Percentiles rank a stretch among this genome's conserved stretches.
These are phyloP conservation scores for Epinotia nisella DNA, from an alignment of 2,888 invertebrate genomes.

Conservation along the genomic window DNA sequence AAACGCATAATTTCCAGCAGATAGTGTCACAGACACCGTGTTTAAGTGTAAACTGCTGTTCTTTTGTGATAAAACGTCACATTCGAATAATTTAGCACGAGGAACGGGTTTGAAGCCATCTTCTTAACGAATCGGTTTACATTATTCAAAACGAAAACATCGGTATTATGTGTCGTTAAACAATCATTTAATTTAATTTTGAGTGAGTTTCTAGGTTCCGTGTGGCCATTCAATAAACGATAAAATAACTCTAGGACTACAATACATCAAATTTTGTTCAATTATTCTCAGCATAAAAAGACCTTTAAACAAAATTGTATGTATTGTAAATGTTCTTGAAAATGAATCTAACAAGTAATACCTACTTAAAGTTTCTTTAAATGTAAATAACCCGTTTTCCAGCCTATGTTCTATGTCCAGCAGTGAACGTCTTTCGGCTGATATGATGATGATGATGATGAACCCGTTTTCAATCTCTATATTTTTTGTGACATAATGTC, in stretches of 20 bases:
- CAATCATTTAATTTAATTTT: constrained; percentile 17
- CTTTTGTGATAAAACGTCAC: constrained; percentile 78
- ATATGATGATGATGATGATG: too few species aligned
- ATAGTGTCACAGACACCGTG: constrained; percentile 75
- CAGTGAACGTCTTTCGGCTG: too few species aligned
- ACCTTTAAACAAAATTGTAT: too few species aligned
- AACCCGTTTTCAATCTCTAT: background rate
- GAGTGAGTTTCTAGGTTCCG: constrained; percentile 14
- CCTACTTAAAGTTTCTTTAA: background rate
- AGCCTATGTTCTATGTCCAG: too few species aligned
- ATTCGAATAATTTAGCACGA: constrained; percentile 79
- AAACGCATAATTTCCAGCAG: constrained; percentile 72
- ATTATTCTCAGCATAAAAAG: too few species aligned
- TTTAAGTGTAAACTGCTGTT: constrained; percentile 84
- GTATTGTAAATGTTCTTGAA: too few species aligned
- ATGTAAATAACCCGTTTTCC: background rate
- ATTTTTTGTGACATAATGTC: background rate
- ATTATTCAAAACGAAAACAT: constrained; percentile 56
- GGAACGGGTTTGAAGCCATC: constrained; percentile 63
- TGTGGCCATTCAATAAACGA: background rate
- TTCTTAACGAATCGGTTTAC: constrained; percentile 61
- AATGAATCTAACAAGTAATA: background rate
- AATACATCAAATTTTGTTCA: background rate
- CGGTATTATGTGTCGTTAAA: constrained; percentile 39
- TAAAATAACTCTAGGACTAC: background rate